Evolutionary conservation across 2,113 vertebrate genomes (phyloP), one percentile per base, ranked within the genome.

Genomic region (Sinocyclocheilus anshuiensis): DNA sequence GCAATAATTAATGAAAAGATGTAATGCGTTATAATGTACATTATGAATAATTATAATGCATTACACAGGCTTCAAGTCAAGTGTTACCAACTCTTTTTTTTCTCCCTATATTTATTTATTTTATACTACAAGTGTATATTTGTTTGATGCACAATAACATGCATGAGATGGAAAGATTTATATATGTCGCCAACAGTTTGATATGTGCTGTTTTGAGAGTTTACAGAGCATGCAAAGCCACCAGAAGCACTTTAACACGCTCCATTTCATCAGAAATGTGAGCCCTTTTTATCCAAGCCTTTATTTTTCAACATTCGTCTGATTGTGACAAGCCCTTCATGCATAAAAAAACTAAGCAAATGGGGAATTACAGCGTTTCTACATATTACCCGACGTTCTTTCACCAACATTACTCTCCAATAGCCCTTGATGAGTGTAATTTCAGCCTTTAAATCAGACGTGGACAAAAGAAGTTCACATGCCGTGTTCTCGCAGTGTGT

Each of bases 351-450:
- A 18, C 87, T 90, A 90, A 92, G 90, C 91, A 91, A 91, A 89
- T 83, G 72, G 91, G 92, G 93, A 92, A 93, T 91, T 92, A 87
- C 88, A 33, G 89, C 77, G 78, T 93, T 93, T 92, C 84, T 33
- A 69, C 89, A 88, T 90, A 91, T 93, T 93, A 91, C 33, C 88
- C 15, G 20, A 84, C 82, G 85, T 90, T 89, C 90, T 72, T 88
- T 93, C 86, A 87, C 84, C 87, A 55, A 83, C 94, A 93, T 94
- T 92, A 92, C 89, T 91, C 91, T 88, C 83, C 87, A 87, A 94
- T 93, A 92, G 91, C 90, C 84, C 90, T 86, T 92, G 93, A 94
- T 93, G 91, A 93, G 90, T 77, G 92, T 57, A 92, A 93, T 95
- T 94, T 92, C 89, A 90, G 91, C 88, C 8, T 57, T 77, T 90